Percentiles rank a stretch among this genome's conserved stretches.
These are phyloP conservation scores for Cololabis saira DNA, from an alignment of 2,113 vertebrate genomes.

Conservation along the genomic window DNA sequence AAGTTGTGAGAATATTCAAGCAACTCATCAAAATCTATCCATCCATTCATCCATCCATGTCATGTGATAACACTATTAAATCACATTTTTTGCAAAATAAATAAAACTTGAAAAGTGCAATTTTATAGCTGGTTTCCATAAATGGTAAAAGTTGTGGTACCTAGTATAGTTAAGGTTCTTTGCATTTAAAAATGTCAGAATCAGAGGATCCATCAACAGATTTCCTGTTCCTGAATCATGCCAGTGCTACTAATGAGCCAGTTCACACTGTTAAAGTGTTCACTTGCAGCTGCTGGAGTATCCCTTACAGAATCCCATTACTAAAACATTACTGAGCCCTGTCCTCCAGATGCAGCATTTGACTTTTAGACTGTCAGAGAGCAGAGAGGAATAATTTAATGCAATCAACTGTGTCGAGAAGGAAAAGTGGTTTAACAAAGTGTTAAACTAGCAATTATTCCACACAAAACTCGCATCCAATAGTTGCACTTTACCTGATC, in stretches of 20 bases:
- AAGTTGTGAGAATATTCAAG: constrained; percentile 30
- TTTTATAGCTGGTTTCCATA: constrained; percentile 46
- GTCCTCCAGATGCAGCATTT: no score
- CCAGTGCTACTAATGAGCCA: no score
- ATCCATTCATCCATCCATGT: constrained; percentile 6
- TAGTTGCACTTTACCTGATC: no score
- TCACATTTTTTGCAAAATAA: constrained; percentile 44
- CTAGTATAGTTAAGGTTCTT: constrained; percentile 16
- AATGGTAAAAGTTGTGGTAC: no score
- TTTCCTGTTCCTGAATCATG: neutral
- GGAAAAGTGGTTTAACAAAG: constrained; percentile 45
- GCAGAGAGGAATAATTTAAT: constrained; percentile 41
- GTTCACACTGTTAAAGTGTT: no score
- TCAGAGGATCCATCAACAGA: constrained; percentile 2
- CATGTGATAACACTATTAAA: constrained; percentile 31
- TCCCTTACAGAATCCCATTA: neutral
- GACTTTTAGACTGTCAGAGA: constrained; percentile 18
- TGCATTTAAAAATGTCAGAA: neutral
- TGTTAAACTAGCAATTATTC: constrained; percentile 14
- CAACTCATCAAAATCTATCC: constrained; percentile 32
- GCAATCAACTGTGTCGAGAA: constrained; percentile 21
- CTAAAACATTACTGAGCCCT: constrained; percentile 4
- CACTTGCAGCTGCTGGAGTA: neutral
- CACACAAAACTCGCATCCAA: constrained; percentile 5
- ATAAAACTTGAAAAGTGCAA: constrained; percentile 59